A percentile compares a stretch with the other conserved stretches of the same genome.
phyloP scores from a whole-genome alignment of 2,113 vertebrate species.

The Nannobrachium achirus region DNA sequence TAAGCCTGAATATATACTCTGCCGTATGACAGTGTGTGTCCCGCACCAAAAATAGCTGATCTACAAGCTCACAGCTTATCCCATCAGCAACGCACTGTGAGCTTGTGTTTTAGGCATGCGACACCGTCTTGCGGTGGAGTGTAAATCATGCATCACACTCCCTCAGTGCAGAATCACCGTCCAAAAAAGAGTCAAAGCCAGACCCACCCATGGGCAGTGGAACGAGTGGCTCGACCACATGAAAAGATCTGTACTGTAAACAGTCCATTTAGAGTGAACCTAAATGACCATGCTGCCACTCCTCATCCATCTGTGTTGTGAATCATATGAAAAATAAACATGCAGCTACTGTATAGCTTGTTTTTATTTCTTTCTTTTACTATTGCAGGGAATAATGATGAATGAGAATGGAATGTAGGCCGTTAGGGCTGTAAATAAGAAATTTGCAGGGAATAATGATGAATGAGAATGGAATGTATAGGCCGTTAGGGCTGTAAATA shows the following conservation, averaged over 20 bases:
- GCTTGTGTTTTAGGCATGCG: too few relatives aligned
- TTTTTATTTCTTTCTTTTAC: neutral
- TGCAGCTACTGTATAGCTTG: slow-evolving; percentile 32
- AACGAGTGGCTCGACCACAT: slow-evolving; percentile 47
- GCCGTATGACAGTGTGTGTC: too few relatives aligned
- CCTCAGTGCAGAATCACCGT: slow-evolving; percentile 51
- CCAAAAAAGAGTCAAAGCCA: slow-evolving; percentile 48
- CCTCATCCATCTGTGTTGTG: slow-evolving; percentile 16
- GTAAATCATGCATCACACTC: slow-evolving; percentile 7
- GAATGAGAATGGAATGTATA: too few relatives aligned
- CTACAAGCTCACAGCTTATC: too few relatives aligned
- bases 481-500: too few relatives aligned
- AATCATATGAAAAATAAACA: slow-evolving; percentile 38
- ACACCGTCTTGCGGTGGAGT: too few relatives aligned
- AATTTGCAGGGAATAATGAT: slow-evolving; percentile 7
- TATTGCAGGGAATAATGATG: slow-evolving; percentile 4
- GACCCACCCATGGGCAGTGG: slow-evolving; percentile 66
- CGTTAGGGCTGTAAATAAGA: too few relatives aligned
- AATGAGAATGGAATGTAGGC: too few relatives aligned
- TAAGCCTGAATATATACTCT: too few relatives aligned
- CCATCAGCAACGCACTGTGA: too few relatives aligned
- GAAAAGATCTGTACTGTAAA: slow-evolving; percentile 54
- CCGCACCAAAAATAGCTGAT: too few relatives aligned
- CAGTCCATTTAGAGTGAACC: slow-evolving; percentile 19
- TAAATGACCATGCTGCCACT: slow-evolving; percentile 8